Percentiles rank a stretch among this genome's conserved stretches.
These are phyloP conservation scores for Norana najaformis DNA, from an alignment of 2,888 invertebrate species.

Conservation along the genomic window DNA sequence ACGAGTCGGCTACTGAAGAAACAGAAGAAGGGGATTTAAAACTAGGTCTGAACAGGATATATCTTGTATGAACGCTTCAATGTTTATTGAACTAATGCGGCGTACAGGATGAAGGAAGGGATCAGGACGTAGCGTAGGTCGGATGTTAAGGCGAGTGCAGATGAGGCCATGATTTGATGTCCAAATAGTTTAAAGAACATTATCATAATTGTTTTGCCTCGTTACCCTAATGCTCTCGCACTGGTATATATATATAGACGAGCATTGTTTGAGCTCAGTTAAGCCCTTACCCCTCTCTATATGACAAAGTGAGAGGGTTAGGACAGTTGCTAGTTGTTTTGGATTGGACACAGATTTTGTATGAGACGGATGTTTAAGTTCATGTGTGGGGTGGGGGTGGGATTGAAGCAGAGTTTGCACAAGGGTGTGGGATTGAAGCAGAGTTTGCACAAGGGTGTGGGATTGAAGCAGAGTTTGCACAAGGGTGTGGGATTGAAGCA, in stretches of 20 bases:
- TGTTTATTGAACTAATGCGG: too few relatives aligned
- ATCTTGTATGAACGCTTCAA: too few relatives aligned
- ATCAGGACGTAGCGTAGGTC: too few relatives aligned
- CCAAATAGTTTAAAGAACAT: background rate
- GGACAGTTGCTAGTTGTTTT: background rate
- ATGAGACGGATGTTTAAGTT: background rate
- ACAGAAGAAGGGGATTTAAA: too few relatives aligned
- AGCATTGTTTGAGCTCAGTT: background rate
- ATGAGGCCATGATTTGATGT: too few relatives aligned
- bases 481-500: background rate
- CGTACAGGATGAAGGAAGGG: too few relatives aligned
- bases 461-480: background rate
- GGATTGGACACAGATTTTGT: background rate
- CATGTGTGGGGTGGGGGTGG: background rate
- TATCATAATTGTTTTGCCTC: background rate
- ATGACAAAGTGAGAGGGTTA: background rate
- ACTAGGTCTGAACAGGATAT: too few relatives aligned
- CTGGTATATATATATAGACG: background rate
- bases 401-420: background rate
- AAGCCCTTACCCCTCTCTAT: background rate
- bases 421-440: too few relatives aligned
- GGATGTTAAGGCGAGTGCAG: too few relatives aligned
- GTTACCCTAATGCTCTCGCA: background rate
- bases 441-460: background rate
- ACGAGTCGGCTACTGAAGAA: too few relatives aligned